Percentiles rank a stretch among this genome's conserved stretches.
Evolutionary conservation across 2,888 invertebrate genomes (phyloP).

Genomic region (Poecilobothrus nobilitatus): DNA sequence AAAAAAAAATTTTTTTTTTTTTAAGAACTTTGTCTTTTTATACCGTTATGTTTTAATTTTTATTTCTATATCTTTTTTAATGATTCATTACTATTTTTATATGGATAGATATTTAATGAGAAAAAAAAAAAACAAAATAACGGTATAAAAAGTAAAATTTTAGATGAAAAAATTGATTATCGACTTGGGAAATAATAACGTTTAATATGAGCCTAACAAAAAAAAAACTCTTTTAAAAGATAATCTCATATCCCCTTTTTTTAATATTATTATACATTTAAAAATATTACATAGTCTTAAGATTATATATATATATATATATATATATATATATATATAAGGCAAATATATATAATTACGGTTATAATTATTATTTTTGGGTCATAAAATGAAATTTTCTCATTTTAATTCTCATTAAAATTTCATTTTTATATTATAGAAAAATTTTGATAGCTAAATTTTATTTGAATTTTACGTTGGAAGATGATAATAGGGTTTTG

Average conservation of each 20-base stretch:
- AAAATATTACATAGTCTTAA: neutral
- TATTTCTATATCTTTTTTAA: neutral
- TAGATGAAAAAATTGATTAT: too few species aligned
- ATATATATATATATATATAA: too few species aligned
- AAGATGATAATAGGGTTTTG: too few species aligned
- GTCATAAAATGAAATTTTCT: too few species aligned
- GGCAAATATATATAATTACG: too few species aligned
- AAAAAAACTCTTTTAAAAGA: neutral
- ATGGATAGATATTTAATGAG: neutral
- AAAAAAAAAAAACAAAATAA: too few species aligned
- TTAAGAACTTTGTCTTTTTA: neutral
- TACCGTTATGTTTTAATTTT: neutral
- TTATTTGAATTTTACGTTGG: too few species aligned
- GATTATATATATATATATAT: neutral
- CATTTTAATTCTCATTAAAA: too few species aligned
- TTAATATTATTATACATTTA: neutral
- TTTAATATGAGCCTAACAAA: neutral
- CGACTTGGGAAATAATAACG: neutral
- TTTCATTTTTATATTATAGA: too few species aligned
- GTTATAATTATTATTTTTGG: too few species aligned
- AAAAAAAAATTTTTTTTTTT: neutral
- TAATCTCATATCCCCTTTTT: neutral
- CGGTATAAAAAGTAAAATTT: too few species aligned
- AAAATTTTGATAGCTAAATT: too few species aligned
- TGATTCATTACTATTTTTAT: neutral